Percentiles rank a stretch among this genome's conserved stretches.
These are phyloP conservation scores for Tetrax tetrax DNA, from an alignment of 2,113 vertebrate species.

Conservation along the genomic window DNA sequence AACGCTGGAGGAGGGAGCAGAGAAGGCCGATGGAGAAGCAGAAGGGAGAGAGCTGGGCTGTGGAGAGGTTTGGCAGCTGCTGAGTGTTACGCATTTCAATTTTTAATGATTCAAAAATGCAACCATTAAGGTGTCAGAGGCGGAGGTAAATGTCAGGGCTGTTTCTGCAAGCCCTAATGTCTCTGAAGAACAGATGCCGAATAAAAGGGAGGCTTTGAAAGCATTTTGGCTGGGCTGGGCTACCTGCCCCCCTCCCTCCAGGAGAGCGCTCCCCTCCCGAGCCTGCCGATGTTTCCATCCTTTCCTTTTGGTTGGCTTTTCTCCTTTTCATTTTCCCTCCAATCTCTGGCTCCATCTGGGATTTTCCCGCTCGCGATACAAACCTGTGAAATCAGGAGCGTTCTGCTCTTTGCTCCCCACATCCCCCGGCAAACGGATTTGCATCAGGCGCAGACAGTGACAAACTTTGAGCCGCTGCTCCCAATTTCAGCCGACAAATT, in stretches of 20 bases:
- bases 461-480: background rate
- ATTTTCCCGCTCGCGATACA: background rate
- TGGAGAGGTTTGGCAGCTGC: conserved; percentile 41
- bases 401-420: conserved; percentile 2
- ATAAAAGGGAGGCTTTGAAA: conserved; percentile 29
- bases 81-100: conserved; percentile 60
- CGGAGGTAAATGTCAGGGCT: conserved; percentile 58
- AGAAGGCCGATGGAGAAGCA: background rate
- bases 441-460: conserved; percentile 29
- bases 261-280: background rate
- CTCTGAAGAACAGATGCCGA: conserved; percentile 53
- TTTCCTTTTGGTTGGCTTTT: background rate
- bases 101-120: conserved; percentile 72
- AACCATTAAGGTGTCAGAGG: conserved; percentile 67
- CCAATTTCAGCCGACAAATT: background rate
- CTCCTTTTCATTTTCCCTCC: background rate
- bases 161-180: conserved; percentile 34
- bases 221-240: background rate
- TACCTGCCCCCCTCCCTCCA: background rate
- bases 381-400: background rate
- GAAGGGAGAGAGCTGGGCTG: background rate
- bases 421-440: background rate
- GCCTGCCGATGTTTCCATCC: fast-evolving
- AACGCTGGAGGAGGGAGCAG: background rate
- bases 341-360: background rate